Evolutionary conservation across 2,888 invertebrate genomes (phyloP).

Genomic region (Lutraria lutraria): DNA sequence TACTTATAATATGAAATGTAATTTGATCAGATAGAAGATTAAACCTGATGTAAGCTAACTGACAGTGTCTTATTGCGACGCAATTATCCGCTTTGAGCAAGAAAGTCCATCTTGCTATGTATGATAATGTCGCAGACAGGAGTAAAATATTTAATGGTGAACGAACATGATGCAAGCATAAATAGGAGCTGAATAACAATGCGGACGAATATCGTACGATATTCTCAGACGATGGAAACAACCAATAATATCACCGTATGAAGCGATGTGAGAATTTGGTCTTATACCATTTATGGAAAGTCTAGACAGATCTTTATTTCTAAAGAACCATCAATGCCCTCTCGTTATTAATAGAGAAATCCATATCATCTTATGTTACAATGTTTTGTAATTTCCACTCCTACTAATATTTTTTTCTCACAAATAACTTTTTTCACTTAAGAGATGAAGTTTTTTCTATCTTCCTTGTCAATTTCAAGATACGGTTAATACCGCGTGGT

Average conservation of each 20-base stretch:
- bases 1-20: neutral
- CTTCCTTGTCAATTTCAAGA: neutral
- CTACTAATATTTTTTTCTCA: neutral
- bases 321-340: neutral
- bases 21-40: neutral
- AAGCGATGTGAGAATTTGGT: neutral
- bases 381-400: neutral
- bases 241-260: neutral
- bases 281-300: constrained; percentile 8
- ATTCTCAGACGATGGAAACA: constrained; percentile 6
- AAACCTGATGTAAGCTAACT: neutral
- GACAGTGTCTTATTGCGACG: neutral
- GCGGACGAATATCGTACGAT: constrained; percentile 11
- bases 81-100: neutral
- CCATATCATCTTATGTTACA: neutral
- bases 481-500: neutral
- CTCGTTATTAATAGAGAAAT: neutral
- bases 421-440: neutral
- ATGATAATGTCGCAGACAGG: neutral
- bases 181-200: neutral
- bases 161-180: neutral
- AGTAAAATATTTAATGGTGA: neutral
- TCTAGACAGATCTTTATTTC: neutral
- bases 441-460: constrained; percentile 1
- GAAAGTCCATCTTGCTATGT: neutral